Conservation (phyloP, 1,140 invertebrate species). For the Lycorma delicatula region DNA sequence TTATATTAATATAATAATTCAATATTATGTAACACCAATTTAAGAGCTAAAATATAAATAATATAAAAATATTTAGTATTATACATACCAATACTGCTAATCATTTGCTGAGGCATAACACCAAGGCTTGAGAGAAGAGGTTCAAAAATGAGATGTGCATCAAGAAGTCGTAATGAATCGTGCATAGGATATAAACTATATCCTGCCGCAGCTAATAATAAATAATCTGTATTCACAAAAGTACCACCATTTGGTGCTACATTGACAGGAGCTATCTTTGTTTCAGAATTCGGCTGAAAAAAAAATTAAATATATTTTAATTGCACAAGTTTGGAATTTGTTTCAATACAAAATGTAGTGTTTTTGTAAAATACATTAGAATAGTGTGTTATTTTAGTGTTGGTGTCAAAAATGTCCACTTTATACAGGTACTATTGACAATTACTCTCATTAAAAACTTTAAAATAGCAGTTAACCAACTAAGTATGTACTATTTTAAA, state of each 20-base stretch:
- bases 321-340: neutral
- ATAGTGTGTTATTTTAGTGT: too few relatives aligned
- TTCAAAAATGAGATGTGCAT: conserved; percentile 89
- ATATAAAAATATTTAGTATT: too few relatives aligned
- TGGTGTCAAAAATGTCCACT: too few relatives aligned
- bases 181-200: conserved; percentile 64
- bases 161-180: conserved; percentile 71
- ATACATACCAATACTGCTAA: conserved; percentile 37
- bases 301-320: neutral
- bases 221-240: conserved; percentile 28
- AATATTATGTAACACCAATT: too few relatives aligned
- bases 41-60: too few relatives aligned
- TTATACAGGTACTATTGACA: too few relatives aligned
- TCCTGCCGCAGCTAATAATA: conserved; percentile 28
- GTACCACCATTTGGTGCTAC: conserved; percentile 28
- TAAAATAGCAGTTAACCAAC: too few relatives aligned
- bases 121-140: conserved; percentile 74
- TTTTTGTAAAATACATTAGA: too few relatives aligned
- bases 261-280: neutral
- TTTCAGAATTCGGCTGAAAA: neutral
- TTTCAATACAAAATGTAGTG: neutral
- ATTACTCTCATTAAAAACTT: too few relatives aligned
- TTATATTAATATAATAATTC: too few relatives aligned
- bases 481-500: too few relatives aligned
- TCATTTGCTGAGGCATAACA: conserved; percentile 79